phyloP scores from a whole-genome alignment of 2,797 vertebrate genomes.

The Parauchenoglanis ngamensis region DNA sequence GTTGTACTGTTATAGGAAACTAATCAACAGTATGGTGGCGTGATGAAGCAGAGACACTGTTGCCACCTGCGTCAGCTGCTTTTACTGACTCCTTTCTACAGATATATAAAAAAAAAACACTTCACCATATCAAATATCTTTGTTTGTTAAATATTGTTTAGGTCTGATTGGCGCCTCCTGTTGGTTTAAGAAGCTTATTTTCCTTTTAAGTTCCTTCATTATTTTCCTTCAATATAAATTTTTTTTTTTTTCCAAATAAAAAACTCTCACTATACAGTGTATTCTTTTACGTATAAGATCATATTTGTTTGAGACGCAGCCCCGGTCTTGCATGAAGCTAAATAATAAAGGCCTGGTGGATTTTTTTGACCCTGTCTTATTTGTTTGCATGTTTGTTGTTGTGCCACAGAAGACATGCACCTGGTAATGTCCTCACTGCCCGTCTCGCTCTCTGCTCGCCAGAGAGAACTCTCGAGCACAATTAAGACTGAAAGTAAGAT shows the following conservation, averaged over 20 bases:
- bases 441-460: constrained; percentile 82
- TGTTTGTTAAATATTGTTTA: neutral
- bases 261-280: neutral
- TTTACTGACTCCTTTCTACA: neutral
- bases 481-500: constrained; percentile 85
- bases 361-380: constrained; percentile 8
- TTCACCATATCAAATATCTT: neutral
- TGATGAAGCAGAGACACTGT: neutral
- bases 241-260: neutral
- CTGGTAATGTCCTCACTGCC: constrained; percentile 85
- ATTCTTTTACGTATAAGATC: neutral
- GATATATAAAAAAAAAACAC: no score
- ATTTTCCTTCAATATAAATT: neutral
- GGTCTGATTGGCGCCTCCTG: neutral
- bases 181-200: neutral
- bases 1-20: neutral
- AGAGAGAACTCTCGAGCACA: constrained; percentile 83
- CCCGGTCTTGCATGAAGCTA: neutral
- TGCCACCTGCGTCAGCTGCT: neutral
- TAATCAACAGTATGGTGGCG: neutral
- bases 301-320: neutral
- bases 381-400: constrained; percentile 76
- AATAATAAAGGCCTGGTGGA: neutral
- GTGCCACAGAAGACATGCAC: constrained; percentile 81
- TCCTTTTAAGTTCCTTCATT: neutral